Evolutionary conservation across 2,888 invertebrate genomes (phyloP).

Genomic region (Agrypnus murinus): DNA sequence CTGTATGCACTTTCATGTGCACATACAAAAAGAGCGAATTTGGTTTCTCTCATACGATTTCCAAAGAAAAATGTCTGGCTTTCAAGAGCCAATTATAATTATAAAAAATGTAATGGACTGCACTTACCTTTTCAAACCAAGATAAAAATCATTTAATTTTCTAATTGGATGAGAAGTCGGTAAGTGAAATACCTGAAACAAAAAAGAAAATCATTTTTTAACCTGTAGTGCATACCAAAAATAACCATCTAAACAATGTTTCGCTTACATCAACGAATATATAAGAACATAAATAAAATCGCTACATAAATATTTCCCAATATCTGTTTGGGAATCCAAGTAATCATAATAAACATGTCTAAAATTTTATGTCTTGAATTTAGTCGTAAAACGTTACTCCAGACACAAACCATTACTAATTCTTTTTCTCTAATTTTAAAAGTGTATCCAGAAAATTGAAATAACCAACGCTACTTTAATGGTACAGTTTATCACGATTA

Average conservation of each 20-base stretch:
- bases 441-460: not conserved
- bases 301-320: slow-evolving; percentile 57
- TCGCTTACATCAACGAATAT: not conserved
- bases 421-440: slow-evolving; percentile 19
- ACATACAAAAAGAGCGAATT: too few species aligned
- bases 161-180: not conserved
- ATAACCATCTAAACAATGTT: slow-evolving; percentile 3
- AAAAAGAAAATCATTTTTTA: not conserved
- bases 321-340: slow-evolving; percentile 62
- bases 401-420: slow-evolving; percentile 35
- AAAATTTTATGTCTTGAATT: slow-evolving; percentile 62
- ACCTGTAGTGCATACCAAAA: not conserved
- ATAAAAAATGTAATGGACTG: too few species aligned
- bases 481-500: too few species aligned
- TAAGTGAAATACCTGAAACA: not conserved
- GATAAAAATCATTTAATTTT: too few species aligned
- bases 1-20: too few species aligned
- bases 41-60: too few species aligned
- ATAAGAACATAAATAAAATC: not conserved
- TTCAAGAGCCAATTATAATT: too few species aligned
- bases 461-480: too few species aligned
- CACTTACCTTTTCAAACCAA: too few species aligned
- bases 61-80: too few species aligned
- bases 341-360: slow-evolving; percentile 65
- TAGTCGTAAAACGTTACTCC: slow-evolving; percentile 59